Conservation (phyloP, 2,113 vertebrate species). For the Trogon melanurus region DNA sequence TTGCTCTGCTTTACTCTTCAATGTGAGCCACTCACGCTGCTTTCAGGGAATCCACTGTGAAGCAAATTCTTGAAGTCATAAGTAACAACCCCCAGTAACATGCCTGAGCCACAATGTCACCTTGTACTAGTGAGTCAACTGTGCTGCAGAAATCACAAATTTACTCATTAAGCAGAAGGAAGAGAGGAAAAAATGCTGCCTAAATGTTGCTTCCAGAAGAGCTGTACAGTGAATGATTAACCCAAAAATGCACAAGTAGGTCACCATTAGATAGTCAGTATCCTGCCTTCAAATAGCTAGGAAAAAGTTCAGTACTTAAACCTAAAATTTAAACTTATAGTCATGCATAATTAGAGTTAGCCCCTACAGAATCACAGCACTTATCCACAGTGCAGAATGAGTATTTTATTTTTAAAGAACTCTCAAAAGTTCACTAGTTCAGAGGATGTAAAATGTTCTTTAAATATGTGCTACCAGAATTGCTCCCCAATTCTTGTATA, state of each 20-base stretch:
- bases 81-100: neutral
- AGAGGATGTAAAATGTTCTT: neutral
- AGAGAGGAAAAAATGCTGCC: neutral
- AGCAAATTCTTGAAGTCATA: neutral
- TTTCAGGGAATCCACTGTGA: neutral
- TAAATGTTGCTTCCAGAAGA: neutral
- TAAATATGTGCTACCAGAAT: neutral
- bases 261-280: neutral
- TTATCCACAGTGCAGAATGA: neutral
- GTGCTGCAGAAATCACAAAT: neutral
- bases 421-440: neutral
- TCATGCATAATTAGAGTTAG: neutral
- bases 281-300: neutral
- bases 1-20: neutral
- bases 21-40: rapidly evolving
- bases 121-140: neutral
- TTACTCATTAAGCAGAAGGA: neutral
- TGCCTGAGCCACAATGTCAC: neutral
- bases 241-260: neutral
- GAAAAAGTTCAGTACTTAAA: neutral
- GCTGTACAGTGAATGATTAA: neutral
- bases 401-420: neutral
- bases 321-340: neutral
- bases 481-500: neutral
- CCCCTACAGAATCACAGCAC: neutral